phyloP scores from a whole-genome alignment of 2,888 invertebrate genomes.

The Cephus runcator region DNA sequence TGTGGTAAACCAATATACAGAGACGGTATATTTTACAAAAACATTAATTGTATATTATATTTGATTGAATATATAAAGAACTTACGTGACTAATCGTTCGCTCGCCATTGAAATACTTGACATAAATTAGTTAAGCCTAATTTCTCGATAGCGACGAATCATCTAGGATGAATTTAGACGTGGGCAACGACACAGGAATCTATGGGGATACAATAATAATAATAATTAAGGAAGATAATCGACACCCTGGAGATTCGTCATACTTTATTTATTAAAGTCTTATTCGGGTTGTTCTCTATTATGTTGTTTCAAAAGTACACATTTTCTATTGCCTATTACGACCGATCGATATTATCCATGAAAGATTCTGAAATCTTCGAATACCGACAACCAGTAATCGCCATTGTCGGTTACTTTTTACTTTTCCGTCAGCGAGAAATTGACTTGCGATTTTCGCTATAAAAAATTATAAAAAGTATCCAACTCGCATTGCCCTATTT shows the following conservation, averaged over 20 bases:
- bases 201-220: conserved; percentile 18
- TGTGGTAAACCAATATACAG: neutral
- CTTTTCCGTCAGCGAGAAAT: neutral
- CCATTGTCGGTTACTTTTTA: neutral
- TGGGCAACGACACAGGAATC: conserved; percentile 4
- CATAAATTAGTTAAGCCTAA: conserved; percentile 54
- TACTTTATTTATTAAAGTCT: conserved; percentile 16
- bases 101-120: conserved; percentile 41
- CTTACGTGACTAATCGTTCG: conserved; percentile 40
- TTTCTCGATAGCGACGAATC: conserved; percentile 32
- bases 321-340: neutral
- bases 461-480: conserved; percentile 7
- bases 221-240: conserved; percentile 16
- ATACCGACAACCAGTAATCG: neutral
- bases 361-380: neutral
- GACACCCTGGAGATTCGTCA: neutral
- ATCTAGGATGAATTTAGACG: conserved; percentile 16
- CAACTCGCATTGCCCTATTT: neutral
- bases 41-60: conserved; percentile 58
- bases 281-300: conserved; percentile 4
- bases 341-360: neutral
- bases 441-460: neutral
- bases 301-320: neutral
- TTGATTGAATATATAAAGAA: conserved; percentile 53
- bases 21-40: conserved; percentile 43